A percentile compares a stretch with the other conserved stretches of the same genome.
Evolutionary conservation across 2,888 invertebrate genomes (phyloP).

Genomic region (Ophioninae sp.): DNA sequence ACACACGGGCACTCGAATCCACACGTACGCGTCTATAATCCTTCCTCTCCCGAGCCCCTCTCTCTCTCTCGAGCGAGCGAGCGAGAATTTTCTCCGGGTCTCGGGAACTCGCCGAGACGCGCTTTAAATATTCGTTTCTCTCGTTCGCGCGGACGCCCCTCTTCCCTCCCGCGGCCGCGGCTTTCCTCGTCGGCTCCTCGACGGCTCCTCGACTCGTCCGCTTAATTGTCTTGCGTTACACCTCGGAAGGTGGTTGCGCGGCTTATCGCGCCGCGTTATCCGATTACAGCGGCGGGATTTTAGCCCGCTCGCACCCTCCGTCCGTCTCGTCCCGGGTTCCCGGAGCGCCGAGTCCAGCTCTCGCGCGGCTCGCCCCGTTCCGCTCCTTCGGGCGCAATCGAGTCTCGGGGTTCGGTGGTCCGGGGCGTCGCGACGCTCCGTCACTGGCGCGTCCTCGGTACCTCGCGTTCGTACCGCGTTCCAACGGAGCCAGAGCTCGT

Average conservation of each 20-base stretch:
- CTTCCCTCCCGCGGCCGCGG: conserved; percentile 41
- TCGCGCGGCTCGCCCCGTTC: too few relatives aligned
- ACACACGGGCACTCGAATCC: neutral
- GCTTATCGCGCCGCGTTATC: conserved; percentile 58
- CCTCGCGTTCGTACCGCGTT: neutral
- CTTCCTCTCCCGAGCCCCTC: conserved; percentile 18
- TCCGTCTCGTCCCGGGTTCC: conserved; percentile 27
- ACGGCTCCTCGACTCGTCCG: conserved; percentile 47
- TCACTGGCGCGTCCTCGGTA: neutral
- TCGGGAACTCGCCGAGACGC: conserved; percentile 26
- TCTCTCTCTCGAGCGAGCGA: neutral
- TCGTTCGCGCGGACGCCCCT: conserved; percentile 2
- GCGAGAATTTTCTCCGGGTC: conserved; percentile 14
- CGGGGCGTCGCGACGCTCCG: neutral
- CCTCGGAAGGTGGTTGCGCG: conserved; percentile 26
- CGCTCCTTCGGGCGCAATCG: too few relatives aligned
- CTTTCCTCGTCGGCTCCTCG: too few relatives aligned
- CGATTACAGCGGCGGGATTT: conserved; percentile 61
- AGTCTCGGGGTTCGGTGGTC: neutral
- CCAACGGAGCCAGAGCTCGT: conserved; percentile 1
- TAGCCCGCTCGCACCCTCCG: conserved; percentile 20
- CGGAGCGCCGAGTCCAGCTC: neutral
- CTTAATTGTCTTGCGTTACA: conserved; percentile 68
- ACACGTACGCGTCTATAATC: conserved; percentile 28
- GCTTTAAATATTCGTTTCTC: conserved; percentile 11